Evolutionary conservation across 2,797 vertebrate genomes (phyloP), one percentile per base, ranked within the genome.

Genomic region (Bradypodion ventrale): DNA sequence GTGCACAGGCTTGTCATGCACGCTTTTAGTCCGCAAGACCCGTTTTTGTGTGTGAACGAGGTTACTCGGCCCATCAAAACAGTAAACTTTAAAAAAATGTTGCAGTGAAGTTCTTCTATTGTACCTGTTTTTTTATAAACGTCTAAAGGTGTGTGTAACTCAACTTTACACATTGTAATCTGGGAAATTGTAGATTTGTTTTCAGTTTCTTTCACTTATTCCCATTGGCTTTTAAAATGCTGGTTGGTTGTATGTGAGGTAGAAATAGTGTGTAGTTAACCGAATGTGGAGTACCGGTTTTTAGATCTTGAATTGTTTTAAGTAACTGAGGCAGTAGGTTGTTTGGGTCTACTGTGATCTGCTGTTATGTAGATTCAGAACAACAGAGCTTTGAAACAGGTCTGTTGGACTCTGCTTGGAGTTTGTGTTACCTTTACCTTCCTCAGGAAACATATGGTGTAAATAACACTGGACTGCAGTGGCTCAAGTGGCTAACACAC

Each of bases 381-480:
- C 9, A 52, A 52, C 49, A 21, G 52, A 32, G 13, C 12, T 52
- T 62, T 66, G 46, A 76, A 52, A 68, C 35, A 66, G 29, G 23
- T 13, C 2, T 85, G 23, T 1, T 19, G 29, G n/a, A 21, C 29
- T 46, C 44, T 49, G 29, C 35, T 49, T 46, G 32, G n/a, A 72
- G 77, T 78, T 72, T 49, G 37, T 56, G 9, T 4, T 70, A 35
- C 62, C 7, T 62, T 19, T 49, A 1, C 65, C n/a, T 7, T 79
- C 91, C 91, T 88, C 87, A 85, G 86, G 91, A 92, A 93, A 85
- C 78, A 84, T 84, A 82, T 87, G 82, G 82, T 91, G 88, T 79
- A 85, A 63, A n/a, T 79, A 69, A 88, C 68, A 85, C n/a, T n/a
- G n/a, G n/a, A n/a, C n/a, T n/a, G n/a, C n/a, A n/a, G n/a, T n/a